Percentiles rank a stretch among this genome's conserved stretches.
These are phyloP conservation scores for Tamandua tetradactyla DNA, from an alignment of 2,797 vertebrate species.

Conservation along the genomic window DNA sequence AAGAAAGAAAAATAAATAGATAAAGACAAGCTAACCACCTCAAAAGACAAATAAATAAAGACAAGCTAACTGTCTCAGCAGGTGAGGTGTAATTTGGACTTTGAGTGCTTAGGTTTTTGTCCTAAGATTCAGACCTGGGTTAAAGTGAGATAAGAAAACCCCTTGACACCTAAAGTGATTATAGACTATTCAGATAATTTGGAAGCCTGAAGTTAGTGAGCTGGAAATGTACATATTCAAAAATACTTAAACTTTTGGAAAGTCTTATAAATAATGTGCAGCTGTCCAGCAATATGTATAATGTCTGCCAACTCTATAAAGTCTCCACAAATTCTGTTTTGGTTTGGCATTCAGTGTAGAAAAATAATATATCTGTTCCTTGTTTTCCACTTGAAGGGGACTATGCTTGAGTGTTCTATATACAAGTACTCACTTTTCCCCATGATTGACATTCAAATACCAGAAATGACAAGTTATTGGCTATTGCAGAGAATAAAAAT, in stretches of 20 bases:
- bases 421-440: conserved; percentile 78
- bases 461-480: conserved; percentile 82
- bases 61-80: not conserved
- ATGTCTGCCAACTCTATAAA: conserved; percentile 70
- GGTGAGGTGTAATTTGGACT: not conserved
- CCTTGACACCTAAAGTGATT: conserved; percentile 19
- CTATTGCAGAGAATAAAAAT: conserved; percentile 80
- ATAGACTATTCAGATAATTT: conserved; percentile 25
- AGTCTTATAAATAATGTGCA: conserved; percentile 70
- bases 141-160: conserved; percentile 51
- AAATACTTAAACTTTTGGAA: conserved; percentile 71
- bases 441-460: conserved; percentile 82
- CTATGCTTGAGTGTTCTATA: conserved; percentile 75
- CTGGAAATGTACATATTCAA: conserved; percentile 69
- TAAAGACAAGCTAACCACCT: not conserved
- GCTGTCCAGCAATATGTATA: conserved; percentile 68
- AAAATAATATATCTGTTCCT: conserved; percentile 74
- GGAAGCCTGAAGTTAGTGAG: conserved; percentile 38
- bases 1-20: not conserved
- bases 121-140: not conserved
- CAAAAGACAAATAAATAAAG: not conserved
- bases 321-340: conserved; percentile 72
- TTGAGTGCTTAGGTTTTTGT: not conserved
- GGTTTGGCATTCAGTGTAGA: conserved; percentile 65
- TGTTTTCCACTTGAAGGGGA: conserved; percentile 80